Conservation (phyloP, 1,140 invertebrate genomes). For the Papilio helenus region DNA sequence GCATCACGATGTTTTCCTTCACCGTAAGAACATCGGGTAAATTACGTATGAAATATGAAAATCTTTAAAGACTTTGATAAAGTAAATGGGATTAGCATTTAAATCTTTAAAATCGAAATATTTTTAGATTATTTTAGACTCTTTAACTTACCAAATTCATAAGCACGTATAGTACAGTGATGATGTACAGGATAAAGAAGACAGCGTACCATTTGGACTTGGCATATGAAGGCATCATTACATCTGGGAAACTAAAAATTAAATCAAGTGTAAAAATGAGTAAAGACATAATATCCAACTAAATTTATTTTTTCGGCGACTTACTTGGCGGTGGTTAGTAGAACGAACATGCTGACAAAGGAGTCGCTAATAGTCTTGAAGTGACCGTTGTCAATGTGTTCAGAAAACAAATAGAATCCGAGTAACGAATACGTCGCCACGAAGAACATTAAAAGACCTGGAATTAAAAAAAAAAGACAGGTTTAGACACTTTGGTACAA, state of each 20-base stretch:
- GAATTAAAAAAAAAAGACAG: conserved; percentile 43
- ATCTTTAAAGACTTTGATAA: too few species aligned
- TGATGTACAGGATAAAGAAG: conserved; percentile 94
- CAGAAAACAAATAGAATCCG: conserved; percentile 92
- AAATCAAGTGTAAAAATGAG: conserved; percentile 9
- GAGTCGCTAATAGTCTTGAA: conserved; percentile 91
- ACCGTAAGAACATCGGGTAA: too few species aligned
- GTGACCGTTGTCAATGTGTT: conserved; percentile 88
- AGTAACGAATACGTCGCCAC: conserved; percentile 92
- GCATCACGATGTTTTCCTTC: too few species aligned
- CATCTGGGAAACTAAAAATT: conserved; percentile 92
- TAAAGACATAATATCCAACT: neutral
- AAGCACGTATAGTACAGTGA: conserved; percentile 92
- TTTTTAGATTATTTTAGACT: neutral
- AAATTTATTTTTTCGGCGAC: conserved; percentile 58
- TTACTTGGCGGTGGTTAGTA: conserved; percentile 96
- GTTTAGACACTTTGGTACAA: neutral
- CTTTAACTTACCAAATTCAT: conserved; percentile 91
- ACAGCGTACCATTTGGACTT: conserved; percentile 91
- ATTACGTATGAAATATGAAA: too few species aligned
- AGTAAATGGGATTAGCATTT: too few species aligned
- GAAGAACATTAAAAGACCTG: conserved; percentile 91
- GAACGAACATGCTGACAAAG: conserved; percentile 95
- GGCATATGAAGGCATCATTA: conserved; percentile 96
- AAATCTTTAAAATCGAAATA: too few species aligned